These are phyloP conservation scores for Myrmophylax atrothorax DNA, from an alignment of 2,113 vertebrate genomes.

Conservation along the genomic window DNA sequence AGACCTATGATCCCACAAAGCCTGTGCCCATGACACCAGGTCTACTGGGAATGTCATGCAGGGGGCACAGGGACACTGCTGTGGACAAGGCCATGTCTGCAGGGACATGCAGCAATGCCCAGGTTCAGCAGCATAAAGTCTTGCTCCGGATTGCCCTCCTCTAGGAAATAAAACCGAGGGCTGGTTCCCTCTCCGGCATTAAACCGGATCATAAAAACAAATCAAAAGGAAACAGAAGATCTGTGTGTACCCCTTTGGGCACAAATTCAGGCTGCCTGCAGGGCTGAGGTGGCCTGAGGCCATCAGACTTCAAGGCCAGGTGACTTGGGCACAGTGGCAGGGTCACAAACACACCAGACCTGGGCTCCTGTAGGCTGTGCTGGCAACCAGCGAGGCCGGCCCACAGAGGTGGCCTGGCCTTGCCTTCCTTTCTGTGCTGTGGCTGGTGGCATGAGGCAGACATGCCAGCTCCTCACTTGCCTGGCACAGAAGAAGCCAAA, in stretches of 20 bases:
- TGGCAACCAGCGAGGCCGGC: background rate
- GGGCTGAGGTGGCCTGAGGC: background rate
- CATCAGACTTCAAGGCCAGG: background rate
- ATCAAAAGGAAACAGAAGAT: background rate
- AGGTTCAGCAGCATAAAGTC: rapidly evolving
- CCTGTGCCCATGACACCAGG: rapidly evolving
- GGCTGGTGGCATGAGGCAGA: background rate
- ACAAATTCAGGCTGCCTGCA: background rate
- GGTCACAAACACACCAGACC: background rate
- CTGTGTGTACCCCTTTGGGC: background rate
- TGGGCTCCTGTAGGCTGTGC: background rate
- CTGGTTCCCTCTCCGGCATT: background rate
- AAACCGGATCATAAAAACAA: background rate
- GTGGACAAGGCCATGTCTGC: rapidly evolving
- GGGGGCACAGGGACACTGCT: rapidly evolving
- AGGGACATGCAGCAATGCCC: rapidly evolving
- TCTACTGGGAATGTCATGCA: background rate
- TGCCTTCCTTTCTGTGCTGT: background rate
- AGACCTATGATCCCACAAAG: rapidly evolving
- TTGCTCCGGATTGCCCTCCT: background rate
- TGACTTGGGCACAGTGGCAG: background rate
- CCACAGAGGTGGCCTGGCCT: rapidly evolving
- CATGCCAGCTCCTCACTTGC: rapidly evolving
- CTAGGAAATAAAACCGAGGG: background rate
- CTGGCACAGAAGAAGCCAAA: rapidly evolving